Base-by-base conservation (phyloP, 1,140 invertebrate species). In the Brevipalpus yothersi region DNA sequence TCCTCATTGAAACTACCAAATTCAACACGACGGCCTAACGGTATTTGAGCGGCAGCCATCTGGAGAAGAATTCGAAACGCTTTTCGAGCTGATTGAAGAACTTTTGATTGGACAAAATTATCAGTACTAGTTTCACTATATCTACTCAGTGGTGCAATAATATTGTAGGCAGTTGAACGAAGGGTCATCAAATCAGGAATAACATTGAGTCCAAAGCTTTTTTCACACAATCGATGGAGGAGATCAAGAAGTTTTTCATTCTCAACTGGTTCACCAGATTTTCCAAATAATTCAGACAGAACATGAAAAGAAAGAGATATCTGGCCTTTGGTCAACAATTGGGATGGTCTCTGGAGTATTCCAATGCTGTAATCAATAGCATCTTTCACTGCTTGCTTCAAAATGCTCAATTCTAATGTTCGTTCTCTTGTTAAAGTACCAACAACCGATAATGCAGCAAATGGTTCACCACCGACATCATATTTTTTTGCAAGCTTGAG, bases 331-430 rank as follows among this genome's bases (percentile, higher is more conserved):
- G 31, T 56, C 13, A 62, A 10, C 19, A 56, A 47, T 31, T 56
- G 42, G 8, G 53, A 56, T 42, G 61, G 58, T 13, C 62, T 12
- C 43, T 59, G 53, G n/a, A 62, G 40, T 4, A 56, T 51, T 15
- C 45, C 31, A 7, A 53, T 4, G 12, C 13, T 53, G 51, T 56
- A 62, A 15, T 62, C 61, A 43, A 62, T 60, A 11, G 59, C 47
- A 10, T 42, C 42, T n/a, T 61, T 51, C 13, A 60, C 53, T 8
- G 58, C 58, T 23, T 41, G 43, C 21, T 60, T 40, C 41, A 15
- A 21, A n/a, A 56, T 19, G n/a, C 9, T 9, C 1, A 9, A 12
- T 5, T 57, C 17, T n/a, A 51, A 17, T 31, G 40, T 8, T 42
- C 41, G 19, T 56, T 51, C 53, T 41, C 57, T 60, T 4, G 60